A percentile compares a stretch with the other conserved stretches of the same genome.
Conservation (phyloP, 2,888 invertebrate genomes). For the Eupithecia centaureata region DNA sequence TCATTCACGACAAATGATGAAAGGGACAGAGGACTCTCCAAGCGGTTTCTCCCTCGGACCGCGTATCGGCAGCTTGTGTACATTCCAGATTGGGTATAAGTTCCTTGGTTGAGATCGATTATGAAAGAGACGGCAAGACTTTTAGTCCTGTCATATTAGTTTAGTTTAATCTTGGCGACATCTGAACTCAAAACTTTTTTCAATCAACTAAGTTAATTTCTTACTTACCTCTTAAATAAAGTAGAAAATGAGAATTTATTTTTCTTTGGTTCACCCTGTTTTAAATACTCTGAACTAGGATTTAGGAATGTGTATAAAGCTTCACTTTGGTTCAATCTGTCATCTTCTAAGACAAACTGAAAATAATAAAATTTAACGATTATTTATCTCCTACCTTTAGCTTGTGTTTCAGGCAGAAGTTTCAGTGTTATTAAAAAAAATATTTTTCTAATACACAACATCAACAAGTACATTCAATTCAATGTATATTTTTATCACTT, state of each 20-base stretch:
- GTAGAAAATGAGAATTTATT: slow-evolving; percentile 94
- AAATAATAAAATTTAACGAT: slow-evolving; percentile 57
- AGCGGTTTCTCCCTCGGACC: too few relatives aligned
- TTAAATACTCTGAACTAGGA: slow-evolving; percentile 94
- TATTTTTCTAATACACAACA: neutral
- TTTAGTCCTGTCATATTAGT: too few relatives aligned
- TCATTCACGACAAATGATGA: too few relatives aligned
- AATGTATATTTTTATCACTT: neutral
- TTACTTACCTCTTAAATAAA: slow-evolving; percentile 90
- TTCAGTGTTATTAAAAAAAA: slow-evolving; percentile 15
- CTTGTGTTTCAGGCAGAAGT: too few relatives aligned
- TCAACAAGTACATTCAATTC: neutral
- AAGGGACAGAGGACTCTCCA: too few relatives aligned
- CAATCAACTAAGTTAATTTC: neutral
- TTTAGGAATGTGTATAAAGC: slow-evolving; percentile 96
- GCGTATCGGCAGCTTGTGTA: too few relatives aligned
- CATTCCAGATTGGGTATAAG: too few relatives aligned
- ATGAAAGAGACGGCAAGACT: too few relatives aligned
- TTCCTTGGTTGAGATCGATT: too few relatives aligned
- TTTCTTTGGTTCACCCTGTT: slow-evolving; percentile 92
- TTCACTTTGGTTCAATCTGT: slow-evolving; percentile 93
- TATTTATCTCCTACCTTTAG: too few relatives aligned
- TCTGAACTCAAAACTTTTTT: neutral
- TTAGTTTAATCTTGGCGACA: too few relatives aligned
- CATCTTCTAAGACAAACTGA: slow-evolving; percentile 94